A percentile compares a stretch with the other conserved stretches of the same genome.
Evolutionary conservation across 2,888 invertebrate genomes (phyloP).

Genomic region (Scelioninae gen. 1): DNA sequence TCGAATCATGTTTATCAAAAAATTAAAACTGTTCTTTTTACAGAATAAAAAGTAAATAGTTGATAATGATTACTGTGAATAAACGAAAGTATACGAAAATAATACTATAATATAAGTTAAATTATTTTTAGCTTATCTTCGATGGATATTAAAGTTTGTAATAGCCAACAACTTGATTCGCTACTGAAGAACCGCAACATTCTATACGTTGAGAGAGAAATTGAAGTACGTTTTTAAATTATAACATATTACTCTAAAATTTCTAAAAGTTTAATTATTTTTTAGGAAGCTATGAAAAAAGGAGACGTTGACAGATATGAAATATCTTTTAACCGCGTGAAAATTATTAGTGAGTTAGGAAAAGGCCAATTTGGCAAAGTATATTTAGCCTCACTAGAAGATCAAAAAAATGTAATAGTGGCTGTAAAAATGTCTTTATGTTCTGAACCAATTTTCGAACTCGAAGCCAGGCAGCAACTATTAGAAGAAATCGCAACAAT

Average conservation of each 20-base stretch:
- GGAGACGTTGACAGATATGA: constrained; percentile 85
- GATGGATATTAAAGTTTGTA: constrained; percentile 38
- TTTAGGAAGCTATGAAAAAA: constrained; percentile 68
- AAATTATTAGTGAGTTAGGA: constrained; percentile 87
- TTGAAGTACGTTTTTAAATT: constrained; percentile 73
- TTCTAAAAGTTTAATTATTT: constrained; percentile 7
- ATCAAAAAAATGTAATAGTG: constrained; percentile 73
- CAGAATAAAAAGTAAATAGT: not conserved
- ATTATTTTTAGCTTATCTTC: constrained; percentile 31
- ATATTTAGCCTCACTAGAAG: constrained; percentile 87
- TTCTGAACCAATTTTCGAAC: constrained; percentile 78
- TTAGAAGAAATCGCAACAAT: constrained; percentile 91
- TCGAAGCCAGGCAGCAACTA: constrained; percentile 86
- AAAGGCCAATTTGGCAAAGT: constrained; percentile 92
- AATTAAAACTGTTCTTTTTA: no score
- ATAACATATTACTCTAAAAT: not conserved
- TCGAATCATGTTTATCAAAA: no score
- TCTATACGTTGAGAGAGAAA: constrained; percentile 76
- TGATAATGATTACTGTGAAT: no score
- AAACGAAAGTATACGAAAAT: no score
- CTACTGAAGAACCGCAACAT: constrained; percentile 76
- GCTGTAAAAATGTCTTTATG: constrained; percentile 79
- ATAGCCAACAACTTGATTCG: constrained; percentile 61
- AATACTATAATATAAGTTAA: not conserved
- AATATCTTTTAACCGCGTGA: constrained; percentile 85